Evolutionary conservation across 1,140 invertebrate species (phyloP).

Genomic region (Ceratitis capitata): DNA sequence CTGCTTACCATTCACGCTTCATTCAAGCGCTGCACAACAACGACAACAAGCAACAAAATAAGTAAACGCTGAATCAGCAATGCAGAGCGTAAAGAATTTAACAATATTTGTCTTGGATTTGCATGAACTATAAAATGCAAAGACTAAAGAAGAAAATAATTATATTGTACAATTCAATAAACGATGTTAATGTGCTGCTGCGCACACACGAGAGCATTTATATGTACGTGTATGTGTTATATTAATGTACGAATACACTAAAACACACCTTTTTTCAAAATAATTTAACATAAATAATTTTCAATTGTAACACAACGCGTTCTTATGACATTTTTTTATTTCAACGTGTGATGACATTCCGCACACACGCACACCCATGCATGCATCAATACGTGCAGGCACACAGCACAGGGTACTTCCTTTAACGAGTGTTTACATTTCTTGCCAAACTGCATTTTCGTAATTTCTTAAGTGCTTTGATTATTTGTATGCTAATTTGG

Average conservation of each 20-base stretch:
- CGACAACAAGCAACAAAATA: not conserved
- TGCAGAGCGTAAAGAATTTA: too few species aligned
- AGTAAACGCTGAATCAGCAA: too few species aligned
- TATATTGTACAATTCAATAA: too few species aligned
- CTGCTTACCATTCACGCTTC: not conserved
- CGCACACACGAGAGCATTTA: not conserved
- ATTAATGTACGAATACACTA: not conserved
- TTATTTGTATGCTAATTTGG: constrained; percentile 17
- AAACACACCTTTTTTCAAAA: not conserved
- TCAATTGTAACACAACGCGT: not conserved
- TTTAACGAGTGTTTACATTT: not conserved
- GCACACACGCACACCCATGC: not conserved
- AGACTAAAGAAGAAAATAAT: not conserved
- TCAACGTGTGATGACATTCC: not conserved
- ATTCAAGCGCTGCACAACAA: not conserved
- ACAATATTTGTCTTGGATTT: too few species aligned
- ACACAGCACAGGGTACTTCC: not conserved
- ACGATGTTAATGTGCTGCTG: not conserved
- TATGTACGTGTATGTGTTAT: not conserved
- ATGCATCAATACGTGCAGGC: too few species aligned
- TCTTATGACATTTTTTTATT: not conserved
- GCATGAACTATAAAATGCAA: too few species aligned
- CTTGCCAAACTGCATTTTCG: not conserved
- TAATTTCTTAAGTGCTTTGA: not conserved
- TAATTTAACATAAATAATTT: not conserved